Evolutionary conservation across 2,113 vertebrate species (phyloP).

Genomic region (Fulmarus glacialis): DNA sequence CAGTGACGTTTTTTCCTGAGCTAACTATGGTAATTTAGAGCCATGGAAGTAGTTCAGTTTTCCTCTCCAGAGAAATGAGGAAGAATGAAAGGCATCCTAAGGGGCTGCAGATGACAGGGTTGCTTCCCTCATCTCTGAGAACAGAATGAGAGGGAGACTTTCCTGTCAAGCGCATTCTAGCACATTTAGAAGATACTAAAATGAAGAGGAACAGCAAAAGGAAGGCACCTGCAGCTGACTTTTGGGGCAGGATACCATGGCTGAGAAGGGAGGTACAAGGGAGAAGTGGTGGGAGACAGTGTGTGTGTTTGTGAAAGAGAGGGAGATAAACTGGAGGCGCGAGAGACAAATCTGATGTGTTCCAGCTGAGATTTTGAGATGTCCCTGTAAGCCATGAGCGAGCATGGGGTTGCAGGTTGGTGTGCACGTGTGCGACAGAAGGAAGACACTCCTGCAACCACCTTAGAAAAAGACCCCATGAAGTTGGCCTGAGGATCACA

Average conservation of each 20-base stretch:
- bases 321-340: not conserved
- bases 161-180: not conserved
- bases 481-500: not conserved
- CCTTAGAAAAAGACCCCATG: not conserved
- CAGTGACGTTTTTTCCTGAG: not conserved
- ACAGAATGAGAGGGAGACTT: not conserved
- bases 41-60: not conserved
- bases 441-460: not conserved
- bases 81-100: not conserved
- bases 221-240: not conserved
- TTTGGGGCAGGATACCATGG: not conserved
- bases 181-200: not conserved
- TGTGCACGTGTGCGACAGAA: rapidly evolving
- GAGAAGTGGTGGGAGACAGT: not conserved
- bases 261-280: not conserved
- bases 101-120: not conserved
- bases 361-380: not conserved
- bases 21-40: not conserved
- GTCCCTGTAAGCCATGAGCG: not conserved
- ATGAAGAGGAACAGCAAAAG: not conserved
- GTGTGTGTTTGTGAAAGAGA: not conserved
- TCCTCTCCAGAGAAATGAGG: not conserved
- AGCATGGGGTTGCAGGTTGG: not conserved
- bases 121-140: not conserved
- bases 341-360: not conserved